Percentiles rank a stretch among this genome's conserved stretches.
These are phyloP conservation scores for Trilocha varians DNA, from an alignment of 2,888 invertebrate genomes.

Conservation along the genomic window DNA sequence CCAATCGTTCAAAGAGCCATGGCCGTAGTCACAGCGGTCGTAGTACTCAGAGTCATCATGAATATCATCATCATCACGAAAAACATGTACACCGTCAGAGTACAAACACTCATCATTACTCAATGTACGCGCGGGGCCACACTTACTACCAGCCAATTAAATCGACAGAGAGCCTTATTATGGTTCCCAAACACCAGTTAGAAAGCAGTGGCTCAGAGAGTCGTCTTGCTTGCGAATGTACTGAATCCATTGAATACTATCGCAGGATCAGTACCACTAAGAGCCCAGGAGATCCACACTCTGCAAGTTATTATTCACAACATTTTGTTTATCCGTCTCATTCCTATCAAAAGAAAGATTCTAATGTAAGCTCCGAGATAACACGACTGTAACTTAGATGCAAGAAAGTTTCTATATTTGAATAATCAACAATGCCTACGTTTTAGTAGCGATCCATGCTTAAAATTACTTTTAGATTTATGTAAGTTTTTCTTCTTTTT, in stretches of 20 bases:
- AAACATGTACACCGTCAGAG: slow-evolving; percentile 64
- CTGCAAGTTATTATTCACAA: slow-evolving; percentile 53
- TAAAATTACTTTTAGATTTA: background rate
- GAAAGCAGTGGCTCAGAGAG: slow-evolving; percentile 77
- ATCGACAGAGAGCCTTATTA: slow-evolving; percentile 85
- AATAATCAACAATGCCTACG: background rate
- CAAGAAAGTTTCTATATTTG: background rate
- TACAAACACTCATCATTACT: slow-evolving; percentile 54
- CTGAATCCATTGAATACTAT: slow-evolving; percentile 63
- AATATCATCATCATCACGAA: slow-evolving; percentile 55
- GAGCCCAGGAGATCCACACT: slow-evolving; percentile 45
- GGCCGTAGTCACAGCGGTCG: slow-evolving; percentile 74
- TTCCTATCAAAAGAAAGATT: slow-evolving; percentile 64
- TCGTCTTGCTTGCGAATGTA: slow-evolving; percentile 81
- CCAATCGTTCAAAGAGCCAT: slow-evolving; percentile 57
- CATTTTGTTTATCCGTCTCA: slow-evolving; percentile 66
- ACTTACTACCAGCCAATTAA: slow-evolving; percentile 79
- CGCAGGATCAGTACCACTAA: slow-evolving; percentile 42
- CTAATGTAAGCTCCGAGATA: slow-evolving; percentile 79
- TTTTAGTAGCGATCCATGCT: background rate
- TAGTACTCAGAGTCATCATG: slow-evolving; percentile 70
- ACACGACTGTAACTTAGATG: slow-evolving; percentile 76
- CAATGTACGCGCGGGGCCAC: slow-evolving; percentile 60
- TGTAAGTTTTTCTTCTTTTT: background rate
- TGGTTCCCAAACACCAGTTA: slow-evolving; percentile 76